Conservation (phyloP, 1,140 invertebrate genomes). For the Antheraea mylitta region DNA sequence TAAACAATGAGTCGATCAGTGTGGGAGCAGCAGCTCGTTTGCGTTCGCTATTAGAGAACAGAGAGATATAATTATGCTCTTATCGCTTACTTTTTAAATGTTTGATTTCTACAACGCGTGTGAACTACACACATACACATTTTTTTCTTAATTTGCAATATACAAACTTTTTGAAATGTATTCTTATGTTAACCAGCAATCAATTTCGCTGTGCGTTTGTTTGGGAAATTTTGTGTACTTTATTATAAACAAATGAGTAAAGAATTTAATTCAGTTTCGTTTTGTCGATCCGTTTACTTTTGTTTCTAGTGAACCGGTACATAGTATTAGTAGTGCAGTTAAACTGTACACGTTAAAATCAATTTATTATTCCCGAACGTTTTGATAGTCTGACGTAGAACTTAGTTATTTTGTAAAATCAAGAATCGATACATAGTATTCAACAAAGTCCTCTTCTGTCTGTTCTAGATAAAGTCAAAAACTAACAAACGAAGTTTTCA, state of each 20-base stretch:
- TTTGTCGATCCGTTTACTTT: background rate
- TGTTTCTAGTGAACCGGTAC: background rate
- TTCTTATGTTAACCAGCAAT: background rate
- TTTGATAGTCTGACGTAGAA: background rate
- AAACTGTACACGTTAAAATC: background rate
- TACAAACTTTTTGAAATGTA: background rate
- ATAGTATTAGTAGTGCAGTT: background rate
- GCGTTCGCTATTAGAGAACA: too few relatives aligned
- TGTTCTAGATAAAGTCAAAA: too few relatives aligned
- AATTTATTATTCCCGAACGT: background rate
- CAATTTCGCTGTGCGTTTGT: background rate
- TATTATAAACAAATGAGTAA: background rate
- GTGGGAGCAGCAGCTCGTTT: too few relatives aligned
- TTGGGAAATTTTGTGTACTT: background rate
- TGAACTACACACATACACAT: too few relatives aligned
- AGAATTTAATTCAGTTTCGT: background rate
- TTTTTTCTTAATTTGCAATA: too few relatives aligned
- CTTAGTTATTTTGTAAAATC: background rate
- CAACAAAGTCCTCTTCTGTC: too few relatives aligned
- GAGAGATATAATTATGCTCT: too few relatives aligned
- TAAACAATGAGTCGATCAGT: too few relatives aligned
- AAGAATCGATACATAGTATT: background rate
- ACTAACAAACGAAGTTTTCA: too few relatives aligned
- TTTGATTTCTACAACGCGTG: too few relatives aligned
- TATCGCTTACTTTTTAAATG: too few relatives aligned